Conservation (phyloP, 2,113 vertebrate genomes). For the Tiliqua scincoides region DNA sequence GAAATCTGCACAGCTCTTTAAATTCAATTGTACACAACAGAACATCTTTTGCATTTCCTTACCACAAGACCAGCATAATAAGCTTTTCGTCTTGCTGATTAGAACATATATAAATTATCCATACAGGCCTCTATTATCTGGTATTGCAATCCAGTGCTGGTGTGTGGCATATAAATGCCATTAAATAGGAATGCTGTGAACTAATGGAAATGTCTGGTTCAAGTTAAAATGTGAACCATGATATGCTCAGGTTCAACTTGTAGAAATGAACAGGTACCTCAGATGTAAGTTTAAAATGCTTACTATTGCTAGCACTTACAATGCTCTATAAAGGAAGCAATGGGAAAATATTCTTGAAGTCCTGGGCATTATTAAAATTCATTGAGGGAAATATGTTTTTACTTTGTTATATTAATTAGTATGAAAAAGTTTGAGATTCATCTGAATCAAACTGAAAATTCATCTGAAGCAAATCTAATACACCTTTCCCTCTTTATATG, state of each 20-base stretch:
- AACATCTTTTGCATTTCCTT: constrained; percentile 43
- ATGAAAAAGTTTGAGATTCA: constrained; percentile 16
- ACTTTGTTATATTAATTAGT: neutral
- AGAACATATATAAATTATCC: constrained; percentile 37
- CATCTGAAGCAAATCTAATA: constrained; percentile 20
- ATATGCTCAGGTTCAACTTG: constrained; percentile 13
- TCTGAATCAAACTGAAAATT: constrained; percentile 7
- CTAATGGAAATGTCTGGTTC: constrained; percentile 28
- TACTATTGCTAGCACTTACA: constrained; percentile 5
- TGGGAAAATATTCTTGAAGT: constrained; percentile 1
- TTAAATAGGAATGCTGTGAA: constrained; percentile 24
- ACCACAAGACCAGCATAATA: constrained; percentile 16
- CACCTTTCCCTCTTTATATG: neutral
- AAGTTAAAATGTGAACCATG: constrained; percentile 45
- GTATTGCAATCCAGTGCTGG: constrained; percentile 11
- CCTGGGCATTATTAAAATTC: constrained; percentile 13
- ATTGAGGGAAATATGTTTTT: neutral
- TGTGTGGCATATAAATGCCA: constrained; percentile 50
- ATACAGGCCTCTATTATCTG: constrained; percentile 12
- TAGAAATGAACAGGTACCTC: neutral
- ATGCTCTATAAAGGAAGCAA: neutral
- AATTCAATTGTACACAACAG: constrained; percentile 36
- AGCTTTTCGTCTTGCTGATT: constrained; percentile 41
- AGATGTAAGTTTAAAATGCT: neutral
- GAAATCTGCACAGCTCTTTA: constrained; percentile 35